Base-by-base conservation (phyloP, 2,888 invertebrate species). In the Cinara cedri region DNA sequence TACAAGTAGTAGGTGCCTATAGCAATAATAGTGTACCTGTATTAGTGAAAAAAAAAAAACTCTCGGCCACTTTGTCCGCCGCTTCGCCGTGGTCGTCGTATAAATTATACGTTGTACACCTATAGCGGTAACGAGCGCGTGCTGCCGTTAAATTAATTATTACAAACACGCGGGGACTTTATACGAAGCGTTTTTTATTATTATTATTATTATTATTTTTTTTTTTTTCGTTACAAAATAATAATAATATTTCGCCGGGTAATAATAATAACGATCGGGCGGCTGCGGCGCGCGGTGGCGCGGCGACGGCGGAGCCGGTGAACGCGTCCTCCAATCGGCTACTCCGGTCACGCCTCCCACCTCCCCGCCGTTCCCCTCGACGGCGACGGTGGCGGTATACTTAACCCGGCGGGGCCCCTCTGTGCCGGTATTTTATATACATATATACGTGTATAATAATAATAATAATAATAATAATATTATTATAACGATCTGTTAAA, bases 91-190 rank as follows among this genome's bases (percentile, higher is more conserved):
- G 21, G 14, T 46, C 42, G n/a, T 10, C 21, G 51, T 54, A 70
- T 54, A 70, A 54, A 54, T 70, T 70, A 72, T 57, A 71, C 44
- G n/a, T 71, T 72, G 11, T 57, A 46, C 9, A 13, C 8, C 8
- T 3, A 19, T 16, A n/a, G 71, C 16, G 11, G 71, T 63, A 63
- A 51, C 75, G 65, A 54, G 54, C 75, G 62, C 54, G 75, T 21
- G 72, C 62, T 24, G n/a, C 62, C 19, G 65, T 75, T 75, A 75
- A 65, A 75, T 75, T 75, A 75, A 75, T 75, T 75, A 75, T 75
- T 54, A 34, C 24, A 49, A 24, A 62, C 26, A 62, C 49, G 62
- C 21, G 46, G 19, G n/a, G 51, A 51, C 34, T 34, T 34, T 34
- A 34, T 34, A 34, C 60, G 72, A 42, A 42, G 71, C 44, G 72